Evolutionary conservation across 2,113 vertebrate genomes (phyloP).

Genomic region (Neolamprologus cancellatus): DNA sequence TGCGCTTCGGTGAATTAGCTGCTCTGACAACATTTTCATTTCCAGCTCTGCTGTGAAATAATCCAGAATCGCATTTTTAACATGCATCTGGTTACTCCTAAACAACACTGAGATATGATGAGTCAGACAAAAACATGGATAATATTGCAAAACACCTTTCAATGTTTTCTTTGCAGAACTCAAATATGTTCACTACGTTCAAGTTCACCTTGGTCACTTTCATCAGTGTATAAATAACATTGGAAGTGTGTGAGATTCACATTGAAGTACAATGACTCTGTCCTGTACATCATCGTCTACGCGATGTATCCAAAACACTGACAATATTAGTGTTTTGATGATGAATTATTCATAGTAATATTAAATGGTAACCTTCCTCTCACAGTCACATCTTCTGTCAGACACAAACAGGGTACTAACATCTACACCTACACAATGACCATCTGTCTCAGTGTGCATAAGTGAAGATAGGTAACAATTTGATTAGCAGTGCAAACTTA

Average conservation of each 20-base stretch:
- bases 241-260: not conserved
- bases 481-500: slow-evolving; percentile 29
- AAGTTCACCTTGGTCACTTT: not conserved
- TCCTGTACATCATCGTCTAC: not conserved
- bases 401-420: not conserved
- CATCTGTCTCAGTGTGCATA: not conserved
- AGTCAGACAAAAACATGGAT: not conserved
- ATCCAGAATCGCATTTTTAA: not conserved
- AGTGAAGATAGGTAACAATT: slow-evolving; percentile 2
- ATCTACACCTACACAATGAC: not conserved
- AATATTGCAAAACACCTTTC: not conserved
- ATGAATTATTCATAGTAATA: slow-evolving; percentile 15
- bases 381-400: not conserved
- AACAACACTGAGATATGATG: not conserved
- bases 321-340: slow-evolving; percentile 1
- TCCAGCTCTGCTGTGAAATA: not conserved
- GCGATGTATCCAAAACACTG: not conserved
- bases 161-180: not conserved
- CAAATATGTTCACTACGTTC: not conserved
- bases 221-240: not conserved
- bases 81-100: not conserved
- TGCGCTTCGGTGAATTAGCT: not conserved
- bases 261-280: not conserved
- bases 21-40: not conserved
- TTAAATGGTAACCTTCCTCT: slow-evolving; percentile 28